phyloP scores from a whole-genome alignment of 1,140 invertebrate genomes.

The Microvelia longipes region DNA sequence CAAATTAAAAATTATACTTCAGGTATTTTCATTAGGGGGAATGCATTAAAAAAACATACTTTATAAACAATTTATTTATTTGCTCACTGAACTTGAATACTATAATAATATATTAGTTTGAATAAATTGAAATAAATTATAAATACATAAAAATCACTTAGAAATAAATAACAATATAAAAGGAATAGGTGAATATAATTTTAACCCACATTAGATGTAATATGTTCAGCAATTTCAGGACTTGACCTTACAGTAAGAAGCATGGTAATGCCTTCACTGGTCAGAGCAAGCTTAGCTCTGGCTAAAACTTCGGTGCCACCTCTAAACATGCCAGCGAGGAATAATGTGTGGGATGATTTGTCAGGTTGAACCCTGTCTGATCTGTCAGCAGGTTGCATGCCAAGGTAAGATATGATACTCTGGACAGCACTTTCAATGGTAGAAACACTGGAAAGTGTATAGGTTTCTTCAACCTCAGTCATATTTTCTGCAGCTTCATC shows the following conservation, averaged over 20 bases:
- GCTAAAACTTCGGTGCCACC: slow-evolving; percentile 81
- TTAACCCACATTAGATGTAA: slow-evolving; percentile 73
- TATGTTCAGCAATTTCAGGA: slow-evolving; percentile 55
- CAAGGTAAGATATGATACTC: slow-evolving; percentile 73
- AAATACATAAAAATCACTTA: neutral
- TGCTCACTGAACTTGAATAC: too few relatives aligned
- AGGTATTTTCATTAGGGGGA: too few relatives aligned
- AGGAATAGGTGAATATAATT: too few relatives aligned
- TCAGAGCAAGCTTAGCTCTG: slow-evolving; percentile 62
- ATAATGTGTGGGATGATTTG: slow-evolving; percentile 63
- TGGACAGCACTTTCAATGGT: slow-evolving; percentile 74
- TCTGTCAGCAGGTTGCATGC: slow-evolving; percentile 71
- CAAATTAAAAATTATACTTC: too few relatives aligned
- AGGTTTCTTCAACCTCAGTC: slow-evolving; percentile 77
- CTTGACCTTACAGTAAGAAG: slow-evolving; percentile 47
- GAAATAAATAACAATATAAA: neutral
- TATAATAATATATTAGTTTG: neutral
- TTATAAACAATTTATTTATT: too few relatives aligned
- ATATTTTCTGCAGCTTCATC: slow-evolving; percentile 41
- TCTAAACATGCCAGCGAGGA: slow-evolving; percentile 69
- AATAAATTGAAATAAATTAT: neutral
- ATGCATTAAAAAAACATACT: too few relatives aligned
- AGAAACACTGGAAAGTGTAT: slow-evolving; percentile 61
- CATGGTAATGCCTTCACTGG: slow-evolving; percentile 55
- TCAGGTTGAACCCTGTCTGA: slow-evolving; percentile 73